Percentiles rank a stretch among this genome's conserved stretches.
Conservation (phyloP, 2,113 vertebrate species). For the Carollia perspicillata region DNA sequence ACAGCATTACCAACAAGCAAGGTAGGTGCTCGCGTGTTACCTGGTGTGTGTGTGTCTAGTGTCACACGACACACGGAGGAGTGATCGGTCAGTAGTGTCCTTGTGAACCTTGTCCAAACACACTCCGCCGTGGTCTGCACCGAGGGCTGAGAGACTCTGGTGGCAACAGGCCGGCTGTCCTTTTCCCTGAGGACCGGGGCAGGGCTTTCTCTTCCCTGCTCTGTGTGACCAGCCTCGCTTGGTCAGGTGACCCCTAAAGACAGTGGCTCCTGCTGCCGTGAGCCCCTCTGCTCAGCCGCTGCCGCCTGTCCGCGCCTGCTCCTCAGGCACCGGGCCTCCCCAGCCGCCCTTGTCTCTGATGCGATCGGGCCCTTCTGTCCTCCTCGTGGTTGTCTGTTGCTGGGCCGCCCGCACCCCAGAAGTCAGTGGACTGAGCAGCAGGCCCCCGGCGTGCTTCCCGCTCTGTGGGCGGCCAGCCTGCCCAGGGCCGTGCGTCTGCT, state of each 20-base stretch:
- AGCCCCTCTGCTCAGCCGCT: accelerated
- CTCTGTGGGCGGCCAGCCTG: neutral
- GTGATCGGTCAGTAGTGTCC: accelerated
- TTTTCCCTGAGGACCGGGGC: neutral
- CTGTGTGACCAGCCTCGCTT: neutral
- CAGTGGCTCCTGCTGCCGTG: accelerated
- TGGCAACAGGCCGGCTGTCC: neutral
- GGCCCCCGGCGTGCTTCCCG: neutral
- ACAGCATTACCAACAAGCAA: slow-evolving; percentile 91
- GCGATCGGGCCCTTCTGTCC: neutral
- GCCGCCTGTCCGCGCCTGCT: accelerated
- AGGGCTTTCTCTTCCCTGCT: neutral
- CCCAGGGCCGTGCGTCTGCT: too few relatives aligned
- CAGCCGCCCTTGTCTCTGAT: accelerated
- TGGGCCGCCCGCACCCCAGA: neutral
- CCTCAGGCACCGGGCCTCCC: accelerated
- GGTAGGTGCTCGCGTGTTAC: slow-evolving; percentile 76
- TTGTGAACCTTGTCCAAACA: accelerated
- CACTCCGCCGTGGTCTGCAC: neutral
- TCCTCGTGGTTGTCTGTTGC: neutral
- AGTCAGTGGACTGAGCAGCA: accelerated
- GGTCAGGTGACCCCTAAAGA: neutral
- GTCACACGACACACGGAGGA: accelerated
- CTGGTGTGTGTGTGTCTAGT: too few relatives aligned
- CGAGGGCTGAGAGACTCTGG: accelerated